Base-by-base conservation (phyloP, 2,113 vertebrate species). In the Rana temporaria region DNA sequence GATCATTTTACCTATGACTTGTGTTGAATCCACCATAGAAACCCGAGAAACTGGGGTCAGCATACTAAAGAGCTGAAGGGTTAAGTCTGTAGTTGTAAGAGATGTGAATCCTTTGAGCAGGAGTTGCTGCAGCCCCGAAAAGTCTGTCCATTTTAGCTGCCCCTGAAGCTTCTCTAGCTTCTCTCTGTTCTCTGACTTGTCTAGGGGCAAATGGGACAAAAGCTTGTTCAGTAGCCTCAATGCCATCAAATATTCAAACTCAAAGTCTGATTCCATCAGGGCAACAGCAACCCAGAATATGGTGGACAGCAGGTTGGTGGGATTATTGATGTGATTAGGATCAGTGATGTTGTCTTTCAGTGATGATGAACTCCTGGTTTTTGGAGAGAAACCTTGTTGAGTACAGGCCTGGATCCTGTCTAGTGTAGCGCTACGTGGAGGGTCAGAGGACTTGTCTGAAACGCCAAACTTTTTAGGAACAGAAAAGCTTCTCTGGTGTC, bases 391-490 rank as follows among this genome's bases (percentile, higher is more conserved):
- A 66, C 95, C 96, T 62, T 97, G 97, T 34, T 96, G 97, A 77
- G 96, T 97, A 87, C 96, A 97, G 0, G 97, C 98, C 88, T 99
- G 97, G 85, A 99, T 98, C 84, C 98, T 95, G 86, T 99, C 98
- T 79, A 99, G 88, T 0, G 98, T 99, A 83, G 97, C 97, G 75
- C 97, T 99, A 78, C 98, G 96, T 11, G 98, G 97, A 8, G 97
- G 97, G 86, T 99, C 96, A 0, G 92, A 93, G 18, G 91, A 93
- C 68, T 92, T 94, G 86, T 97, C 94, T 2, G 94, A 90, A 69
- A 97, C 97, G n/a, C 97, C 97, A 78, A 99, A 98, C 87, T 99
- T 99, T 85, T 99, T 99, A 79, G 98, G 97, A 60, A 99, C 98
- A 0, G 98, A 99, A 88, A 97, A 99, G 85, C 97, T 99, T 85